These are phyloP conservation scores for Halichondria panicea DNA, from an alignment of 37 sponge, comb jelly and placozoan species.

Conservation along the genomic window DNA sequence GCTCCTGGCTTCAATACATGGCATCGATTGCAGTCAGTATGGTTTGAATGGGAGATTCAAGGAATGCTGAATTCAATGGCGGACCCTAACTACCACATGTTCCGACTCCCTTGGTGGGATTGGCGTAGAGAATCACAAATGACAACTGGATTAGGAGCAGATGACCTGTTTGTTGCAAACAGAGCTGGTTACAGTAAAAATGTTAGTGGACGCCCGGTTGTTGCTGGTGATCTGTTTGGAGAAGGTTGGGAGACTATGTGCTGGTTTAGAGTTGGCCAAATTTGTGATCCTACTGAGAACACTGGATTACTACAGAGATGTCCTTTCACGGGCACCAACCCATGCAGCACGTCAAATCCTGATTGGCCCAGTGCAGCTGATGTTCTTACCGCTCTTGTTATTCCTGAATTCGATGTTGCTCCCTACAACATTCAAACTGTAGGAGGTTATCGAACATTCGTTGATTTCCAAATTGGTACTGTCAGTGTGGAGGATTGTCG, in stretches of 20 bases:
- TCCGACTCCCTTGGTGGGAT: slow-evolving; percentile 57
- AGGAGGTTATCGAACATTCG: slow-evolving; percentile 1
- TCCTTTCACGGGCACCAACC: slow-evolving; percentile 42
- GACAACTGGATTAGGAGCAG: slow-evolving; percentile 16
- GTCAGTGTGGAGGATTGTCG: slow-evolving; percentile 12
- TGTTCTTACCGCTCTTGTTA: slow-evolving; percentile 2
- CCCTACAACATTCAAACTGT: slow-evolving; percentile 10
- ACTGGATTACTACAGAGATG: slow-evolving; percentile 49
- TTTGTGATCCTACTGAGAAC: slow-evolving; percentile 39
- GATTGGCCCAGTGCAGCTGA: slow-evolving; percentile 36
- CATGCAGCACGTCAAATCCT: slow-evolving; percentile 38
- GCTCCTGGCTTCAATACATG: slow-evolving; percentile 55
- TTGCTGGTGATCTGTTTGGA: slow-evolving; percentile 17
- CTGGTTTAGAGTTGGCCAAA: slow-evolving; percentile 5
- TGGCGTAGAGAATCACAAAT: slow-evolving; percentile 45
- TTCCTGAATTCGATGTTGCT: slow-evolving; percentile 4
- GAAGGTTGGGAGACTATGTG: slow-evolving; percentile 51
- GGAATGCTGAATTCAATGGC: slow-evolving; percentile 26
- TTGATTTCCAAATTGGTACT: slow-evolving; percentile 13
- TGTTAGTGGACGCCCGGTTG: slow-evolving; percentile 26
- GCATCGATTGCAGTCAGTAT: slow-evolving; percentile 34
- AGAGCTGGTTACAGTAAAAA: slow-evolving; percentile 34
- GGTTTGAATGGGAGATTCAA: slow-evolving; percentile 58
- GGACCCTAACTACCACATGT: slow-evolving; percentile 24
- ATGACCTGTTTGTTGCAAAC: slow-evolving; percentile 31